Evolutionary conservation across 2,888 invertebrate species (phyloP).

Genomic region (Margaritifera margaritifera): DNA sequence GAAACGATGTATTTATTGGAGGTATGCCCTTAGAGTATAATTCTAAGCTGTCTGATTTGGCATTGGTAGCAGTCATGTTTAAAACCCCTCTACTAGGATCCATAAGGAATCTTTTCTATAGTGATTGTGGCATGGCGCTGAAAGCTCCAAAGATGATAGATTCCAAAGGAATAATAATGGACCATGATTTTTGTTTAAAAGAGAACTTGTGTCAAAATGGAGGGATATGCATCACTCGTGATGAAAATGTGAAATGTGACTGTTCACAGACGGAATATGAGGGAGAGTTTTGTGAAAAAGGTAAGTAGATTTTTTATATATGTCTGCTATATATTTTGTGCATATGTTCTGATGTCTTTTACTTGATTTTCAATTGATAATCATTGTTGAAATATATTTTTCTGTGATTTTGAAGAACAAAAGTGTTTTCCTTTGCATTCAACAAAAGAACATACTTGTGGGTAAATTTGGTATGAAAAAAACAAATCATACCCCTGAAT

Average conservation of each 20-base stretch:
- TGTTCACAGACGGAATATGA: constrained; percentile 94
- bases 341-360: neutral
- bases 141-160: constrained; percentile 91
- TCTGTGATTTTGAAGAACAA: too few relatives aligned
- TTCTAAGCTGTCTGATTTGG: constrained; percentile 82
- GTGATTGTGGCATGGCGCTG: constrained; percentile 80
- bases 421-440: too few relatives aligned
- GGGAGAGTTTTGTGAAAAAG: constrained; percentile 95
- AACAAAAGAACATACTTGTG: too few relatives aligned
- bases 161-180: constrained; percentile 71
- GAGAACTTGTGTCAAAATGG: constrained; percentile 91
- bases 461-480: too few relatives aligned
- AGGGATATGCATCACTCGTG: constrained; percentile 95
- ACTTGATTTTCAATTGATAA: too few relatives aligned
- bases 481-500: too few relatives aligned
- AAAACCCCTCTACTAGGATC: constrained; percentile 93
- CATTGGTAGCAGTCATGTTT: constrained; percentile 92
- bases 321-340: neutral
- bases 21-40: constrained; percentile 95
- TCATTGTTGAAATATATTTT: too few relatives aligned
- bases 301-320: constrained; percentile 76
- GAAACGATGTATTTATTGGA: constrained; percentile 96
- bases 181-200: constrained; percentile 53
- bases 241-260: constrained; percentile 95
- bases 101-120: constrained; percentile 87